Conservation (phyloP, 2,888 invertebrate genomes). For the Epicampocera succincta region DNA sequence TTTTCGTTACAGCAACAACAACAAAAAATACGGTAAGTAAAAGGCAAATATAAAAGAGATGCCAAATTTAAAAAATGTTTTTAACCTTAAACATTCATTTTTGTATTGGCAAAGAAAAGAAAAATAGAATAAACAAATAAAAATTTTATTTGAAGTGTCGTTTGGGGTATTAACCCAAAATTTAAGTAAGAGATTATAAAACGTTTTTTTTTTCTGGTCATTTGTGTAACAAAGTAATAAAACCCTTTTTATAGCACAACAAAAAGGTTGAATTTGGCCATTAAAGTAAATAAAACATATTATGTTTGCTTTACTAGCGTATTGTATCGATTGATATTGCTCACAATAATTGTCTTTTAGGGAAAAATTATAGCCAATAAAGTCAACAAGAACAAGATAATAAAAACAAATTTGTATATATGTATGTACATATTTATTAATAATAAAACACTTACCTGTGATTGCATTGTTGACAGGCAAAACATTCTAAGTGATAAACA, state of each 20-base stretch:
- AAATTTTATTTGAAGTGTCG: constrained; percentile 60
- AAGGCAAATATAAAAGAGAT: constrained; percentile 33
- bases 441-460: constrained; percentile 83
- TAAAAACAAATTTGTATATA: neutral
- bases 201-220: constrained; percentile 13
- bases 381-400: neutral
- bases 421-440: neutral
- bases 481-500: constrained; percentile 98
- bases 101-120: neutral
- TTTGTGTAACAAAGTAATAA: constrained; percentile 19
- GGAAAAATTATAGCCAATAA: constrained; percentile 52
- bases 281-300: constrained; percentile 60
- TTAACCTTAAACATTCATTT: constrained; percentile 17
- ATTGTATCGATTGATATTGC: constrained; percentile 54
- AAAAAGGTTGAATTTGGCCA: constrained; percentile 14
- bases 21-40: constrained; percentile 2
- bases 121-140: constrained; percentile 49
- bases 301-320: constrained; percentile 35
- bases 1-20: constrained; percentile 4
- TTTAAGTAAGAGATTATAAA: constrained; percentile 49
- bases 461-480: constrained; percentile 98
- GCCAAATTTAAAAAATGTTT: constrained; percentile 42
- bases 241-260: constrained; percentile 28
- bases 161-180: constrained; percentile 64
- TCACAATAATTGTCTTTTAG: constrained; percentile 54